Evolutionary conservation across 2,797 vertebrate species (phyloP).

Genomic region (Glossophaga mutica): DNA sequence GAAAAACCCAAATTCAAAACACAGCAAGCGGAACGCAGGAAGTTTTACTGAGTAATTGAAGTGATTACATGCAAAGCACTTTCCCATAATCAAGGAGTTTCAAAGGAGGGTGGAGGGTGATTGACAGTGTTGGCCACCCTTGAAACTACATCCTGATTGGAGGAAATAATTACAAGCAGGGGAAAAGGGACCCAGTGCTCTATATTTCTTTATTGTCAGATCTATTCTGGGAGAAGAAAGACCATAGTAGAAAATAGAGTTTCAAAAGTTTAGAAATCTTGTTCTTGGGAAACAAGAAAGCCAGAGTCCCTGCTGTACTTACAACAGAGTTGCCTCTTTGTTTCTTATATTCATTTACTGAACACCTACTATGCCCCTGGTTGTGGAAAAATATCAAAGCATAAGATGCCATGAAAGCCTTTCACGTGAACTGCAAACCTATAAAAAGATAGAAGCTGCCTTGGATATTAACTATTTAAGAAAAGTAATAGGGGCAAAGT

Average conservation of each 20-base stretch:
- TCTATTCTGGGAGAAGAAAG: constrained; percentile 39
- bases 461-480: not conserved
- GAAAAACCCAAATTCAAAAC: constrained; percentile 57
- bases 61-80: constrained; percentile 75
- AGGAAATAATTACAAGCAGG: constrained; percentile 70
- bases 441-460: not conserved
- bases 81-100: constrained; percentile 73
- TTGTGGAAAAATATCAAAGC: not conserved
- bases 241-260: constrained; percentile 18
- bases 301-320: not conserved
- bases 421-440: not conserved
- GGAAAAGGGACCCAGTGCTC: constrained; percentile 47
- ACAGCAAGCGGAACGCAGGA: constrained; percentile 63
- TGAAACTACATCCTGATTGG: constrained; percentile 71
- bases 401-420: not conserved
- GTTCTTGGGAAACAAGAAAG: not conserved
- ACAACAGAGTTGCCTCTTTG: not conserved
- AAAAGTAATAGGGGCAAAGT: not conserved
- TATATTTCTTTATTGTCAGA: constrained; percentile 18
- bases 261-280: constrained; percentile 16
- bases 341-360: not conserved
- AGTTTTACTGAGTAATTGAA: constrained; percentile 72
- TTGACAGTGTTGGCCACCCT: constrained; percentile 73
- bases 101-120: constrained; percentile 66
- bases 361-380: not conserved